Evolutionary conservation across 2,797 vertebrate genomes (phyloP).

Genomic region (Micromesistius poutassou): DNA sequence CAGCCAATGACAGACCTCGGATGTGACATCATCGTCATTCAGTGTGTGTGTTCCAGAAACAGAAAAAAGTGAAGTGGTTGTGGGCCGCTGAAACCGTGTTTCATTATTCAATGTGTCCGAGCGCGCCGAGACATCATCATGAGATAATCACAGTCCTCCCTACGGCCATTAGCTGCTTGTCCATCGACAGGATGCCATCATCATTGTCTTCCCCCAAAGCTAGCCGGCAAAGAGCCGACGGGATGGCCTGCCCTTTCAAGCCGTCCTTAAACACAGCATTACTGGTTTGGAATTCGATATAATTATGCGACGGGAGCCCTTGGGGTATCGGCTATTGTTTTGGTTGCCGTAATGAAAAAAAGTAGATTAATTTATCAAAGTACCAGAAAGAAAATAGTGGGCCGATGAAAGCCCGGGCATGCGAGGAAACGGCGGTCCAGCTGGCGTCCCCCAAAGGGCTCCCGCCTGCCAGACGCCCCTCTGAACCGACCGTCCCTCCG

Average conservation of each 20-base stretch:
- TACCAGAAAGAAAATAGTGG: conserved; percentile 45
- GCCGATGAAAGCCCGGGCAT: conserved; percentile 50
- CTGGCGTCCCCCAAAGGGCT: conserved; percentile 36
- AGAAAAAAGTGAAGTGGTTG: conserved; percentile 27
- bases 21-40: conserved; percentile 65
- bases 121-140: conserved; percentile 55
- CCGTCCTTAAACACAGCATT: conserved; percentile 33
- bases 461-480: conserved; percentile 30
- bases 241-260: conserved; percentile 31
- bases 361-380: conserved; percentile 46
- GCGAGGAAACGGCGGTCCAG: conserved; percentile 31
- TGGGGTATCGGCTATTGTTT: conserved; percentile 36
- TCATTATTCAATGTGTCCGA: conserved; percentile 46
- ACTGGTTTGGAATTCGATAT: conserved; percentile 30
- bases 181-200: conserved; percentile 48
- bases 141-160: conserved; percentile 41
- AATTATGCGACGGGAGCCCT: conserved; percentile 27
- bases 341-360: conserved; percentile 32
- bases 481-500: conserved; percentile 20
- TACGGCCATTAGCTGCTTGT: conserved; percentile 29
- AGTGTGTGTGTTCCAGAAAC: conserved; percentile 58
- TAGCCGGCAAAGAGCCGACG: conserved; percentile 35
- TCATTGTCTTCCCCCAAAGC: conserved; percentile 36
- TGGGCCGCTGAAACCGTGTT: conserved; percentile 45
- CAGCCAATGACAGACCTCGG: conserved; percentile 56